A percentile compares a stretch with the other conserved stretches of the same genome.
These are phyloP conservation scores for Drepanosiphum platanoidis DNA, from an alignment of 2,888 invertebrate species.

Conservation along the genomic window DNA sequence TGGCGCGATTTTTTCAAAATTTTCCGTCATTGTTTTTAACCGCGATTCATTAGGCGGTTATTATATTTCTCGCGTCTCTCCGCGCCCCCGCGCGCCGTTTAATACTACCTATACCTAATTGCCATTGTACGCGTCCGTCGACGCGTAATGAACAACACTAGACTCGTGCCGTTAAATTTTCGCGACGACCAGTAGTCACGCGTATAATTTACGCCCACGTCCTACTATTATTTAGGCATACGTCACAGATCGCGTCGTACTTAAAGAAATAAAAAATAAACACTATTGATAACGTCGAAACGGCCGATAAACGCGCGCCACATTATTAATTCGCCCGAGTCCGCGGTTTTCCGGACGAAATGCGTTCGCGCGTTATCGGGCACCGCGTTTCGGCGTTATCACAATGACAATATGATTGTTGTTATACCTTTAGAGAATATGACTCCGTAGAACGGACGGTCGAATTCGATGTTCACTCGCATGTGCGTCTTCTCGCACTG, in stretches of 20 bases:
- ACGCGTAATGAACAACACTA: background rate
- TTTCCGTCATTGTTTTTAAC: conserved; percentile 43
- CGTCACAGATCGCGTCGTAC: no score
- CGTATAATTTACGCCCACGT: background rate
- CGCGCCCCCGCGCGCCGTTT: background rate
- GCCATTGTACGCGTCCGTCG: background rate
- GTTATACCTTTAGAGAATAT: conserved; percentile 85
- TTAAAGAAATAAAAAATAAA: no score
- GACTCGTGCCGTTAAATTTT: background rate
- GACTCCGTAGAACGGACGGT: conserved; percentile 94
- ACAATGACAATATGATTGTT: background rate
- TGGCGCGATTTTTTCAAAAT: background rate
- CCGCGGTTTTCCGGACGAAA: no score
- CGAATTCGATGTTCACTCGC: conserved; percentile 94
- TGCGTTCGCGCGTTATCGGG: background rate
- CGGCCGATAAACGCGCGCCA: background rate
- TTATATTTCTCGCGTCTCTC: background rate
- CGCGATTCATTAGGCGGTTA: conserved; percentile 4
- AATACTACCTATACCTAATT: background rate
- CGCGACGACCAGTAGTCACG: background rate
- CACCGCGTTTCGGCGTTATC: no score
- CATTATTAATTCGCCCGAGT: no score
- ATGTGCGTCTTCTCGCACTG: conserved; percentile 96
- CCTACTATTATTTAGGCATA: no score
- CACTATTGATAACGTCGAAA: no score